Conservation (phyloP, 1,140 invertebrate species). For the Drosophila hydei region DNA sequence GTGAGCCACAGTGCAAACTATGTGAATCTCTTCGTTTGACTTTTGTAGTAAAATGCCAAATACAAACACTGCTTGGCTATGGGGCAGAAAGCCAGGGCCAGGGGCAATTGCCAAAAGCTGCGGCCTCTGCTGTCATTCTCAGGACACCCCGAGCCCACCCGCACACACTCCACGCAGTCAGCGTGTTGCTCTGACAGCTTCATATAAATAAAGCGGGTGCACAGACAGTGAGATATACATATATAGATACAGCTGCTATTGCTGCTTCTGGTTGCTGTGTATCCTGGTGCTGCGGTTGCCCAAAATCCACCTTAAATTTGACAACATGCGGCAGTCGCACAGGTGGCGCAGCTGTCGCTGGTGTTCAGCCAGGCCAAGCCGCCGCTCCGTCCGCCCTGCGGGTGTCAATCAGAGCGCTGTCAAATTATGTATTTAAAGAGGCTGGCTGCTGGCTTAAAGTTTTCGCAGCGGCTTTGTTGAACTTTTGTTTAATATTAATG, state of each 20-base stretch:
- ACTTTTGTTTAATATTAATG: conserved; percentile 63
- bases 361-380: conserved; percentile 33
- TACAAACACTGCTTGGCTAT: background rate
- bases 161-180: conserved; percentile 1
- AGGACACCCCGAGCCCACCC: conserved; percentile 11
- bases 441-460: conserved; percentile 53
- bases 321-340: conserved; percentile 62
- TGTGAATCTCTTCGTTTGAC: conserved; percentile 23
- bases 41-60: conserved; percentile 7
- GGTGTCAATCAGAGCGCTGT: conserved; percentile 62
- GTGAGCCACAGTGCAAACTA: conserved; percentile 1
- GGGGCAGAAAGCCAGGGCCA: background rate
- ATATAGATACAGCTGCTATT: background rate
- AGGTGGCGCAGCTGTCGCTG: conserved; percentile 65
- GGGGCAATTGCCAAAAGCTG: conserved; percentile 26
- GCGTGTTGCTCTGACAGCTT: conserved; percentile 63
- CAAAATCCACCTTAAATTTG: conserved; percentile 79
- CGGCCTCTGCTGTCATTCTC: conserved; percentile 49
- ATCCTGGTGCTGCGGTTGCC: conserved; percentile 61
- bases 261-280: conserved; percentile 21
- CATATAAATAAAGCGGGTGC: conserved; percentile 76
- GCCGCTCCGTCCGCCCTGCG: background rate
- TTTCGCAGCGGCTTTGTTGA: conserved; percentile 22
- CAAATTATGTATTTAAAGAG: conserved; percentile 61
- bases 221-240: conserved; percentile 31